Base-by-base conservation (phyloP, 2,797 vertebrate genomes). In the Hydrolagus colliei region DNA sequence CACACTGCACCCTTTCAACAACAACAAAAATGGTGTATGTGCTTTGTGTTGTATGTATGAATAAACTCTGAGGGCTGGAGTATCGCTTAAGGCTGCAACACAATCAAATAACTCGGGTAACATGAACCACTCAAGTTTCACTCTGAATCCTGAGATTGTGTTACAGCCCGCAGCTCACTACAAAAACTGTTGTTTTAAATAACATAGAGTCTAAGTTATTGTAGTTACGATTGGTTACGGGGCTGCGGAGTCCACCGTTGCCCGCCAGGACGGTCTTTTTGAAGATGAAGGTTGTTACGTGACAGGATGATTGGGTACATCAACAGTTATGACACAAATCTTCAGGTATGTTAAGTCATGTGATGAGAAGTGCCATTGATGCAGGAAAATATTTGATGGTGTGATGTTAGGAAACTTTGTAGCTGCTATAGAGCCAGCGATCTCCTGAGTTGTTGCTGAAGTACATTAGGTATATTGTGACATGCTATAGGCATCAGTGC, bases 141-240 rank as follows among this genome's bases (percentile, higher is more conserved):
- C 8, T n/a, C 9, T 77, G 59, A 78, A 63, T 32, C 22, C n/a
- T 32, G 9, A 65, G 61, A 27, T 79, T 63, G n/a, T 63, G 61
- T 65, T 20, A 14, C 32, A 22, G 61, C n/a, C 13, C 27, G 62
- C 62, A 79, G 14, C 22, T 79, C 62, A 79, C 13, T 62, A 27
- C 12, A 65, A 63, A 79, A 65, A 79, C 61, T 65, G 61, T 52
- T 52, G 41, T 63, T 65, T 65, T 13, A 65, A 79, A 65, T 62
- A 65, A 79, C 27, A 61, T 65, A 32, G 61, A 63, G 10, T 78
- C 76, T 62, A 78, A 79, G 61, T 65, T 32, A 65, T 79, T 79
- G 22, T 27, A 79, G 77, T 65, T 79, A 16, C 61, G 65, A 79
- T n/a, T 79, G 77, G 41, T 27, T 67, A 27, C 65, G 27, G 62